Base-by-base conservation (phyloP, 23 tunicate genomes). In the Halocynthia aurantium region DNA sequence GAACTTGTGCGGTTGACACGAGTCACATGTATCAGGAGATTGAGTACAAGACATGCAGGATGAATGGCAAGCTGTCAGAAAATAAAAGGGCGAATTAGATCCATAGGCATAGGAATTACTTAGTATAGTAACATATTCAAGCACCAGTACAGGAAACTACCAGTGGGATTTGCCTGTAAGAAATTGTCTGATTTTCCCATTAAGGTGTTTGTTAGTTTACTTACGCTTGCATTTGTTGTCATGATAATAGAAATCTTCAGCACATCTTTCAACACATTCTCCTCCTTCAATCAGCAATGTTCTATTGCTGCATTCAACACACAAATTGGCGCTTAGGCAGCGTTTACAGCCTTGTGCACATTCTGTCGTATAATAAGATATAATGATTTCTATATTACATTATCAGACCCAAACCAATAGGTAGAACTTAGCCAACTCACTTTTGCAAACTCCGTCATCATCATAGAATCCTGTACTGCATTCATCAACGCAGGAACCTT, bases 251-350 rank as follows among this genome's bases (percentile, higher is more conserved):
- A 87, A 86, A 55, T 76, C 83, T n/a, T 72, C 78, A 63, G 72
- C 71, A 56, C 98, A 92, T 11, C 52, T 18, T 40, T 64, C 51
- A 10, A 86, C 98, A 64, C 98, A 92, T 12, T 70, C 76, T 51
- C 92, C 92, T 10, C 73, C 81, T 79, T 92, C 88, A 51, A 85
- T 80, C 57, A 92, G 53, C 52, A 52, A 52, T 7, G 92, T 92
- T 56, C 62, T 80, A 61, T 86, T 83, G 49, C 7, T 22, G 55
- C 98, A 92, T 53, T 76, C 50, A 18, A 81, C 62, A 57, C 98
- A 92, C 7, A 70, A 69, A n/a, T 73, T 74, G 0, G 75, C 62
- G 72, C 81, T 79, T 22, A 50, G 8, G 58, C 98, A 92, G 12
- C 53, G n/a, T 7, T 52, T 20, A 62, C 98, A 92, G 13, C 80